phyloP scores from a whole-genome alignment of 2,888 invertebrate genomes.

The Watsonalla cultraria region DNA sequence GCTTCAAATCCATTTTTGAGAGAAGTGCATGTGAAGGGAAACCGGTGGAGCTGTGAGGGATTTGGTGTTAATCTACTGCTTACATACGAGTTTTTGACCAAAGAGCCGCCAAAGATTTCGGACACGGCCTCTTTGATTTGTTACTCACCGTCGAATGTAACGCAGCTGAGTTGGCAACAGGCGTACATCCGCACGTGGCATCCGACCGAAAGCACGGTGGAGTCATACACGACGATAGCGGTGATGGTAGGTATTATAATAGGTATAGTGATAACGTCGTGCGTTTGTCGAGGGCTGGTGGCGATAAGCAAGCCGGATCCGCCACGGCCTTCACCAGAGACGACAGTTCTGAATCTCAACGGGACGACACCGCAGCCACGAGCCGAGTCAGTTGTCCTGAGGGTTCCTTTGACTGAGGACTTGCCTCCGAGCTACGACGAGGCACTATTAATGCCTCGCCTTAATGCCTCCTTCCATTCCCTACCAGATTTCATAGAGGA shows the following conservation, averaged over 20 bases:
- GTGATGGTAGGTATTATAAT: conserved; percentile 73
- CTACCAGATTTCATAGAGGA: conserved; percentile 67
- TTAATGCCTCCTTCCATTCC: conserved; percentile 81
- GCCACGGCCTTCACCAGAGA: conserved; percentile 53
- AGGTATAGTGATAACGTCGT: conserved; percentile 74
- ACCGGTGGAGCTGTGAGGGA: conserved; percentile 88
- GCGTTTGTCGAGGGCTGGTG: conserved; percentile 76
- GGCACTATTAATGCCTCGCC: conserved; percentile 84
- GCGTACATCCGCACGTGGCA: conserved; percentile 84
- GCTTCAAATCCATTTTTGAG: conserved; percentile 78
- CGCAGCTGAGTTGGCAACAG: conserved; percentile 83
- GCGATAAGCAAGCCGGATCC: conserved; percentile 54
- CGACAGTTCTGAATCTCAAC: conserved; percentile 59
- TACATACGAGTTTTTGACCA: conserved; percentile 80
- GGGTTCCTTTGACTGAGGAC: conserved; percentile 60
- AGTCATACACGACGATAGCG: conserved; percentile 77
- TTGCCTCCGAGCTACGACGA: conserved; percentile 86
- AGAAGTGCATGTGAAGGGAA: conserved; percentile 82
- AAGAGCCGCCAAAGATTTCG: conserved; percentile 70
- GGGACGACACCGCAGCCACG: conserved; percentile 37
- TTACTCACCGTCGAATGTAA: conserved; percentile 81
- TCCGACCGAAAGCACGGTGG: conserved; percentile 43
- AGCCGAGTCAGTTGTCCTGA: conserved; percentile 48
- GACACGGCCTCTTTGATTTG: conserved; percentile 77
- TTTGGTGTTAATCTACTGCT: conserved; percentile 75